A percentile compares a stretch with the other conserved stretches of the same genome.
Evolutionary conservation across 1,140 invertebrate genomes (phyloP).

Genomic region (Proales similis): DNA sequence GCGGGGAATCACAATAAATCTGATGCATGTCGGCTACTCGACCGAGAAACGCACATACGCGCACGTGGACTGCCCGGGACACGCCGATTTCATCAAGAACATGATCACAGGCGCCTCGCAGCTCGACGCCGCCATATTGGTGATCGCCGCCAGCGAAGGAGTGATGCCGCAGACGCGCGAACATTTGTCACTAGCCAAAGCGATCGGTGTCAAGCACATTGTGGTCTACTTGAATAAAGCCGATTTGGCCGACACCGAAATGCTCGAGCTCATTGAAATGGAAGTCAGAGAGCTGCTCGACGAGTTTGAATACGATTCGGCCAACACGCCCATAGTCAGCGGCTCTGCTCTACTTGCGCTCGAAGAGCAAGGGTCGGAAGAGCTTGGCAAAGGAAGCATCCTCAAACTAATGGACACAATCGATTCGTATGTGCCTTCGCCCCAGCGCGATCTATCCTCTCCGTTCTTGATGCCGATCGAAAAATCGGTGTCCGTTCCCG

Average conservation of each 20-base stretch:
- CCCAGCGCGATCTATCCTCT: constrained; percentile 81
- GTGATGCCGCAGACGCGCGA: constrained; percentile 98
- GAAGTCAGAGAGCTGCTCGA: constrained; percentile 79
- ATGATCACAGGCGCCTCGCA: constrained; percentile 98
- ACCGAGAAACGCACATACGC: constrained; percentile 75
- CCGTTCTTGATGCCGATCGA: constrained; percentile 89
- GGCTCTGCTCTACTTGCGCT: constrained; percentile 81
- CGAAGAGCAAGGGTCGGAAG: constrained; percentile 63
- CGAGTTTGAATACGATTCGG: constrained; percentile 75
- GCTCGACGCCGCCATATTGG: constrained; percentile 97
- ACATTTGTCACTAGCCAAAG: constrained; percentile 90
- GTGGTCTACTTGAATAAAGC: constrained; percentile 93
- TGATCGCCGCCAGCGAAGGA: constrained; percentile 96
- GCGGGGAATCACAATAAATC: constrained; percentile 93
- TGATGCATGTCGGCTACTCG: constrained; percentile 81
- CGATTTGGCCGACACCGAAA: constrained; percentile 80
- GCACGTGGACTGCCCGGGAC: constrained; percentile 65
- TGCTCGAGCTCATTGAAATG: constrained; percentile 87
- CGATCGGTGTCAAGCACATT: constrained; percentile 78
- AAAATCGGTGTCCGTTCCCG: constrained; percentile 79
- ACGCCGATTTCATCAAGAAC: constrained; percentile 92
- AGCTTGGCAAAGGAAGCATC: constrained; percentile 75
- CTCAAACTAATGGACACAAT: constrained; percentile 75
- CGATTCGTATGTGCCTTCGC: constrained; percentile 79
- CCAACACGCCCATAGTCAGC: constrained; percentile 67